These are phyloP conservation scores for Stramonita haemastoma DNA, from an alignment of 2,888 invertebrate species.

Conservation along the genomic window DNA sequence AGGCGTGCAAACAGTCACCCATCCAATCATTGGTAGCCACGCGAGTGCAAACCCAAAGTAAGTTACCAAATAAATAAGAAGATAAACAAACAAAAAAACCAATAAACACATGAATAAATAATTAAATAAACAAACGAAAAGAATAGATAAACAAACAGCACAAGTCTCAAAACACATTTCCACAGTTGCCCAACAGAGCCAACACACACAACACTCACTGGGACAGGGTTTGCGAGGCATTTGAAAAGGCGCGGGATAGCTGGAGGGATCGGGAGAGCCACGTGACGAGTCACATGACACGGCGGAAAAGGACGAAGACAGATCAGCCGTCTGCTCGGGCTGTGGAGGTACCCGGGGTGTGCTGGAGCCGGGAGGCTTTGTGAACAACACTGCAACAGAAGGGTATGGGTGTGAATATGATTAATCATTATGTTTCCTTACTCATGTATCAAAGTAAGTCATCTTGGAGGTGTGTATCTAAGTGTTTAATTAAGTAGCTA, in stretches of 20 bases:
- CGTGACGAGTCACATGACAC: slow-evolving; percentile 45
- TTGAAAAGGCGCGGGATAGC: neutral
- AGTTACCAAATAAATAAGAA: too few species aligned
- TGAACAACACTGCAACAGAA: slow-evolving; percentile 30
- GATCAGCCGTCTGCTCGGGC: neutral
- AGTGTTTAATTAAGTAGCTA: too few species aligned
- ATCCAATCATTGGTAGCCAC: too few species aligned
- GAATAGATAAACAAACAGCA: too few species aligned
- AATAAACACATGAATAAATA: too few species aligned
- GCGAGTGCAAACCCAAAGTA: too few species aligned
- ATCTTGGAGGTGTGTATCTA: too few species aligned
- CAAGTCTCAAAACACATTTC: neutral
- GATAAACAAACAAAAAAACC: too few species aligned
- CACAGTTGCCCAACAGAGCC: neutral
- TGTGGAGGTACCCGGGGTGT: neutral
- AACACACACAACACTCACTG: slow-evolving; percentile 12
- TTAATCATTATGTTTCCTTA: neutral
- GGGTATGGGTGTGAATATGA: neutral
- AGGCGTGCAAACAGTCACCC: too few species aligned
- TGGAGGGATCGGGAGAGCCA: slow-evolving; percentile 27
- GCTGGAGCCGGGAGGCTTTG: slow-evolving; percentile 20
- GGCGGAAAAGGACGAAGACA: slow-evolving; percentile 40
- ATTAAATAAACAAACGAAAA: too few species aligned
- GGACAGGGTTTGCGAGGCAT: slow-evolving; percentile 37
- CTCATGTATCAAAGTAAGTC: too few species aligned